Evolutionary conservation across 2,888 invertebrate species (phyloP), one percentile per base, ranked within the genome.

Genomic region (Cyaniris semiargus): DNA sequence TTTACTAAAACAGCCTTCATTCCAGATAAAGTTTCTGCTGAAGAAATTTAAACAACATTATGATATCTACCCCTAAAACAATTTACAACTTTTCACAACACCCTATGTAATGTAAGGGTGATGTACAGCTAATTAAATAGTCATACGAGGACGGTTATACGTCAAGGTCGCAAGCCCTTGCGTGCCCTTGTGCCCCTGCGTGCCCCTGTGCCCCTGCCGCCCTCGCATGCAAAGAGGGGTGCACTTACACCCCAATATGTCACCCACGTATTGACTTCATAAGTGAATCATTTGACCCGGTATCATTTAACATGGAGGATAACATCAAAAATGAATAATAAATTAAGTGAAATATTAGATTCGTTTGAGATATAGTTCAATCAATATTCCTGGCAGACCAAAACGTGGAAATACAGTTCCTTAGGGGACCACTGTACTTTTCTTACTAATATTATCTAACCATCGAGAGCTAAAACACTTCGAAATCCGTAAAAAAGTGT

Each of bases 141-240:
- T 48, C 48, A 53, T 74, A 74, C 48, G 72, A 44, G 72, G 53
- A 74, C 74, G 74, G 74, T 74, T 74, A 74, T 23, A 53, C 74
- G 74, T 74, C 74, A 74, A 74, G 74, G 74, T 74, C 74, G 13
- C 27, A 6, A 72, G 21, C 72, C 23, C 48, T 13, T 10, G n/a
- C 5, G 38, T 38, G 72, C 8, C 70, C n/a, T n/a, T n/a, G n/a
- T n/a, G n/a, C n/a, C n/a, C n/a, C n/a, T n/a, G n/a, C n/a, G n/a
- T n/a, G n/a, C n/a, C n/a, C 31, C 71, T n/a, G 34, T 70, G 70
- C 34, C 31, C 38, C 23, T 10, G 71, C 44, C 18, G 23, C 34
- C 71, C 23, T 21, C 38, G 48, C 27, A 44, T 21, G 71, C 23
- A 8, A 48, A 13, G 44, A 72, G 48, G 74, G 74, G 74, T 48